These are phyloP conservation scores for Nerophis lumbriciformis DNA, from an alignment of 2,113 vertebrate genomes.

Conservation along the genomic window DNA sequence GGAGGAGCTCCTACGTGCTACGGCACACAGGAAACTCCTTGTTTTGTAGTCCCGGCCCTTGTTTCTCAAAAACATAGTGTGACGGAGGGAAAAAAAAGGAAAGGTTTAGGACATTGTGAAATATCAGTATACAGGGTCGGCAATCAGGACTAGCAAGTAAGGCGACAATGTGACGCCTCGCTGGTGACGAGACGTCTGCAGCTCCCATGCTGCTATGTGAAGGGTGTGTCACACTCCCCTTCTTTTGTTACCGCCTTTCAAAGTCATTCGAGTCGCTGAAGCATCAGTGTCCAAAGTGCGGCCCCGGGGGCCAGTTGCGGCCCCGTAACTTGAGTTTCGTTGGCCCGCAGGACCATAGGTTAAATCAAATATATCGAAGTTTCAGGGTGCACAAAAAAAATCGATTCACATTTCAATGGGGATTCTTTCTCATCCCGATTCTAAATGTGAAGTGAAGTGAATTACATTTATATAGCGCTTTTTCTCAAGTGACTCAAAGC, in stretches of 20 bases:
- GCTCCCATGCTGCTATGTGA: neutral
- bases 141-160: conserved; percentile 55
- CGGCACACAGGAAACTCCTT: conserved; percentile 30
- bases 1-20: conserved; percentile 42
- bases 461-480: too few relatives aligned
- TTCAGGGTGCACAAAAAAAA: too few relatives aligned
- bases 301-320: too few relatives aligned
- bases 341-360: too few relatives aligned
- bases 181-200: conserved; percentile 6
- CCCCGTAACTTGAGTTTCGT: too few relatives aligned
- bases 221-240: conserved; percentile 31
- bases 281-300: too few relatives aligned
- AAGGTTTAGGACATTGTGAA: neutral
- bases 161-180: conserved; percentile 24
- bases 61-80: conserved; percentile 4
- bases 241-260: conserved; percentile 12
- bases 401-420: too few relatives aligned
- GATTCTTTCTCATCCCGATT: too few relatives aligned
- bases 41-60: conserved; percentile 16
- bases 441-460: too few relatives aligned
- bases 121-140: conserved; percentile 2
- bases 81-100: conserved; percentile 19
- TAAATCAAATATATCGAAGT: too few relatives aligned
- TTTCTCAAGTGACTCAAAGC: too few relatives aligned
- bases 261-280: too few relatives aligned